Conservation (phyloP, 1,140 invertebrate species). For the Pseudomyrmex pallidus region DNA sequence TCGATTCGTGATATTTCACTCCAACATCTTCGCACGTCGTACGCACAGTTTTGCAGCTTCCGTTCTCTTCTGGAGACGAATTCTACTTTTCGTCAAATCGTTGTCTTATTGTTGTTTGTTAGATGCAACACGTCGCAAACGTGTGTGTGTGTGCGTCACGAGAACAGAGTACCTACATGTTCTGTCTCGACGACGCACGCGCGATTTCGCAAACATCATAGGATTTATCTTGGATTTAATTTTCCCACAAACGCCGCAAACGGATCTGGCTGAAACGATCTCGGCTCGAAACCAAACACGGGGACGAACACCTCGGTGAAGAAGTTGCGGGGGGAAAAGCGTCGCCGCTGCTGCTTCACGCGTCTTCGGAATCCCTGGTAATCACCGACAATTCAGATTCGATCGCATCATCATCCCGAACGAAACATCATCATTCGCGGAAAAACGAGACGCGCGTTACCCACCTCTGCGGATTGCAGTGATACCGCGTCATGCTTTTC, state of each 20-base stretch:
- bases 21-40: neutral
- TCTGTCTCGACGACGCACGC: neutral
- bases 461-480: slow-evolving; percentile 80
- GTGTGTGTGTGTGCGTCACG: neutral
- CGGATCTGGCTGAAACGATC: neutral
- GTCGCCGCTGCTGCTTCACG: slow-evolving; percentile 23
- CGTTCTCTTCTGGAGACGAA: neutral
- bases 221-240: slow-evolving; percentile 28
- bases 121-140: neutral
- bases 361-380: slow-evolving; percentile 50
- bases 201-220: neutral
- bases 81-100: neutral
- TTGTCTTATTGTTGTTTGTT: neutral
- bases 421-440: neutral
- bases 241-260: neutral
- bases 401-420: no score
- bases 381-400: neutral
- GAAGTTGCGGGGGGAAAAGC: no score
- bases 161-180: neutral
- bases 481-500: slow-evolving; percentile 82
- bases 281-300: neutral
- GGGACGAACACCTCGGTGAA: neutral
- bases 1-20: neutral
- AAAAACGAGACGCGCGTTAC: slow-evolving; percentile 65
- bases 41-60: neutral